Evolutionary conservation across 35 echinoderm and acorn worm species (phyloP), one percentile per base, ranked within the genome.

Genomic region (Chiridota heheva): DNA sequence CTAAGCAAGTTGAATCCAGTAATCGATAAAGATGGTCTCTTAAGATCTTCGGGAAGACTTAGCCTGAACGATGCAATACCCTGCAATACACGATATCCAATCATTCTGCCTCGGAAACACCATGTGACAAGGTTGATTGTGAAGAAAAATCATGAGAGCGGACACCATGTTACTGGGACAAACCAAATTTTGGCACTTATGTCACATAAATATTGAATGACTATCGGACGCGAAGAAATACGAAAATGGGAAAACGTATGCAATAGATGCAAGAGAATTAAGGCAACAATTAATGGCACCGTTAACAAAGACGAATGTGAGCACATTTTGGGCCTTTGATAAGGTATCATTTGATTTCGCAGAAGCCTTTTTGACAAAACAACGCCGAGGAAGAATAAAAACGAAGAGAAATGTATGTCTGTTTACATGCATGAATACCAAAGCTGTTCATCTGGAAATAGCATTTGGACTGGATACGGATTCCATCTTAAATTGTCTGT

Each of bases 401-500:
- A 53, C 48, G 10, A 53, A 53, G 22, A 13, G 48, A 22, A 13
- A 13, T 22, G 10, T 53, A 53, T 53, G 48, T 53, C 22, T 53
- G 48, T 53, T 53, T 22, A 53, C 48, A 22, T 53, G 48, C 48
- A 10, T 53, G 10, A 22, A 10, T 53, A 82, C 88, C n/a, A n/a
- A n/a, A n/a, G n/a, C n/a, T n/a, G n/a, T n/a, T n/a, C n/a, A n/a
- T n/a, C n/a, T n/a, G n/a, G n/a, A n/a, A n/a, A n/a, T n/a, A n/a
- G n/a, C n/a, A n/a, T n/a, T n/a, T n/a, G n/a, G n/a, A n/a, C n/a
- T n/a, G n/a, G n/a, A n/a, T n/a, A n/a, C n/a, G n/a, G n/a, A n/a
- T n/a, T n/a, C n/a, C 1, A 84, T 83, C 70, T 65, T 90, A 3
- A 81, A 82, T 78, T 80, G 61, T 18, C 33, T 84, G 1, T 39